Conservation (phyloP, 2,113 vertebrate species). For the Emberiza fucata region DNA sequence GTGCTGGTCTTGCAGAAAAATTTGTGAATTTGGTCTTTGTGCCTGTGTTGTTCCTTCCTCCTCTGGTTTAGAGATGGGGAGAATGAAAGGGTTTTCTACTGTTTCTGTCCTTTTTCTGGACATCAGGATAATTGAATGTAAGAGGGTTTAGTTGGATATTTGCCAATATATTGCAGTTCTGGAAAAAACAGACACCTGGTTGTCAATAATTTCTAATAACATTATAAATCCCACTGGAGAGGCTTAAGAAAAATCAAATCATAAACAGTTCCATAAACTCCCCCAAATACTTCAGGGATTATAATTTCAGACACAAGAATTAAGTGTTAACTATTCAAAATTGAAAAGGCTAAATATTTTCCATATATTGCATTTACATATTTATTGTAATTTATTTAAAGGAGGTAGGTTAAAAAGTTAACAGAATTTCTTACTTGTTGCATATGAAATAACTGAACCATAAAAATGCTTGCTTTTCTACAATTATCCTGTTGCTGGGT, state of each 20-base stretch:
- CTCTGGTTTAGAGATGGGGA: background rate
- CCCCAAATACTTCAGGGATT: background rate
- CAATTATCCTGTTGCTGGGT: background rate
- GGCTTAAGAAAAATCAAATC: background rate
- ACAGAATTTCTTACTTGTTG: background rate
- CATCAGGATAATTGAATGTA: background rate
- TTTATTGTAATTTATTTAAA: background rate
- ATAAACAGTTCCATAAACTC: background rate
- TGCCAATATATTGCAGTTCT: background rate
- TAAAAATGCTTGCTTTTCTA: background rate
- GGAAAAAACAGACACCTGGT: background rate
- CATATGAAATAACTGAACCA: background rate
- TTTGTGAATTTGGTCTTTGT: background rate
- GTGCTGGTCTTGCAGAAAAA: background rate
- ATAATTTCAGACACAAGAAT: background rate
- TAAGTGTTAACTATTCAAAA: background rate
- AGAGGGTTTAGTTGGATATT: background rate
- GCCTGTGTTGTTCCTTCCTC: background rate
- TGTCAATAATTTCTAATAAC: background rate
- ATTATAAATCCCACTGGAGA: background rate
- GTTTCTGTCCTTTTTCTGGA: background rate
- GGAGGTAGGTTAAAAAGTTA: background rate
- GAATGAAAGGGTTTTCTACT: background rate
- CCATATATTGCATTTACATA: background rate
- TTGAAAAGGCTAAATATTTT: background rate